Conservation (phyloP, 2,797 vertebrate genomes). For the Cirrhinus molitorella region DNA sequence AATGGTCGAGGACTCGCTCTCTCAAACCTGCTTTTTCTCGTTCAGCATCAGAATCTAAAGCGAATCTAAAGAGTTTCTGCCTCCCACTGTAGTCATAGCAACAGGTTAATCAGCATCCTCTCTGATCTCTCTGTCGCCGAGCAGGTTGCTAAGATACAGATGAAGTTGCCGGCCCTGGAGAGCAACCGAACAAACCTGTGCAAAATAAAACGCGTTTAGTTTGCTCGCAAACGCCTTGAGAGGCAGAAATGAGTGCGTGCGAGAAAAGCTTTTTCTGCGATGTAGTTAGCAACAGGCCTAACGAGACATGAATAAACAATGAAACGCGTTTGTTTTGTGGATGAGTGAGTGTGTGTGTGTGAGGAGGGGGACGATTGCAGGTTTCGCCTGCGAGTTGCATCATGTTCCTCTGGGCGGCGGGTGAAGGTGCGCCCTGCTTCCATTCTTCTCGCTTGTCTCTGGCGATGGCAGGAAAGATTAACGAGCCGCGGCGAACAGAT, state of each 20-base stretch:
- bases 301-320: neutral
- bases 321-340: neutral
- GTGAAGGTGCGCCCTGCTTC: conserved; percentile 73
- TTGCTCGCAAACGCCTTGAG: neutral
- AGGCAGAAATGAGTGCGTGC: neutral
- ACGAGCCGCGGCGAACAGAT: conserved; percentile 49
- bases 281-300: neutral
- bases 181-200: conserved; percentile 71
- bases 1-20: neutral
- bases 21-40: neutral
- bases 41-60: conserved; percentile 55
- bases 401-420: conserved; percentile 81
- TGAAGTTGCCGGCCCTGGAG: conserved; percentile 69
- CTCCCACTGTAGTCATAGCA: conserved; percentile 83
- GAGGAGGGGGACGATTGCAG: conserved; percentile 52
- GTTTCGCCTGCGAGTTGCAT: conserved; percentile 84
- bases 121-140: conserved; percentile 78
- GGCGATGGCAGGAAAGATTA: conserved; percentile 54
- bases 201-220: conserved; percentile 62
- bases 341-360: neutral
- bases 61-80: conserved; percentile 75
- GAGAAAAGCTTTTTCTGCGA: neutral
- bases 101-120: conserved; percentile 86
- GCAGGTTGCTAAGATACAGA: conserved; percentile 84
- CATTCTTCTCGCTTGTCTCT: conserved; percentile 53